Evolutionary conservation across 2,888 invertebrate genomes (phyloP), one percentile per base, ranked within the genome.

Genomic region (Helobdella robusta): DNA sequence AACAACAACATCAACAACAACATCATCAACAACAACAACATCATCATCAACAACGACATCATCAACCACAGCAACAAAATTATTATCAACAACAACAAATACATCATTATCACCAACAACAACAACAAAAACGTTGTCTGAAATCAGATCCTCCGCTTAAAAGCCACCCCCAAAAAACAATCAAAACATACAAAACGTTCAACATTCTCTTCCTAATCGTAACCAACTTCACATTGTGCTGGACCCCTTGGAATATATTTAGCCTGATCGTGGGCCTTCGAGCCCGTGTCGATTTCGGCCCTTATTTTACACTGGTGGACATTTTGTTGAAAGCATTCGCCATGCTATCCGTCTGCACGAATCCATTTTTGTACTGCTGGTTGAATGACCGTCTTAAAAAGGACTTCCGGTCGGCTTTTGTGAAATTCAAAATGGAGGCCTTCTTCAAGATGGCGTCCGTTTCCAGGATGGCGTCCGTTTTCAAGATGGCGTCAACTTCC

Each of bases 361-460:
- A 78, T 69, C 78, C 78, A 0, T 75, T 77, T 68, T 70, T 78
- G n/a, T 78, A 78, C 68, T 77, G 77, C 36, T 78, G 77, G 77
- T 73, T 77, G 11, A 78, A 78, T 68, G 77, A 76, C 65, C 76
- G 75, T 69, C 77, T 77, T 68, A 70, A 76, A 15, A 74, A 75
- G 67, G 78, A 76, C 67, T 66, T 77, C 20, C 64, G 67, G 52
- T 32, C 28, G 25, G 59, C 69, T n/a, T 67, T 67, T n/a, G 62
- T 68, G 18, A 66, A 66, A 36, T 46, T 70, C 44, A 60, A 44
- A 48, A n/a, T n/a, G n/a, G n/a, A n/a, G n/a, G n/a, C n/a, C n/a
- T n/a, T n/a, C n/a, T n/a, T n/a, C n/a, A n/a, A n/a, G n/a, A n/a
- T n/a, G n/a, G n/a, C n/a, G n/a, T n/a, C n/a, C n/a, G n/a, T n/a